phyloP scores from a whole-genome alignment of 2,888 invertebrate genomes.

The Pemphredon lugubris region DNA sequence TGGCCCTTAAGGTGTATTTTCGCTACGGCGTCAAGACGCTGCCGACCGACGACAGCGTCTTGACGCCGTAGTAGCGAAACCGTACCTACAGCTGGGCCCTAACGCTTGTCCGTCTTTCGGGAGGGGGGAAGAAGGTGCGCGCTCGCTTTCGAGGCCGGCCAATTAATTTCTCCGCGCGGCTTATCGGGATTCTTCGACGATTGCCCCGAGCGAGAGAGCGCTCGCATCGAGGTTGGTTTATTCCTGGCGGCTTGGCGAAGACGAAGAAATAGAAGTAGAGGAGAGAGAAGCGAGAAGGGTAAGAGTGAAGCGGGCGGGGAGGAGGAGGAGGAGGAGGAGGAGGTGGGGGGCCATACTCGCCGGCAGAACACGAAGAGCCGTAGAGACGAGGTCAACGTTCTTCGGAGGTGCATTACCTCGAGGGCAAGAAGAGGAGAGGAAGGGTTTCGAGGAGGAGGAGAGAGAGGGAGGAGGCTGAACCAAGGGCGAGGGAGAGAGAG shows the following conservation, averaged over 20 bases:
- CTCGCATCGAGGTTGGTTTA: constrained; percentile 67
- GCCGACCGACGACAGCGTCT: no score
- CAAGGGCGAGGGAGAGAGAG: constrained; percentile 31
- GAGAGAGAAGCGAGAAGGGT: constrained; percentile 28
- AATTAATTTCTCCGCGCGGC: constrained; percentile 76
- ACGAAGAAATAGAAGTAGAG: constrained; percentile 55
- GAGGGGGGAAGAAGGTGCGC: constrained; percentile 26
- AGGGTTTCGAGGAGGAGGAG: constrained; percentile 31
- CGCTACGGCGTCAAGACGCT: no score
- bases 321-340: constrained; percentile 3
- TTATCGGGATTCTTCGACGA: constrained; percentile 75
- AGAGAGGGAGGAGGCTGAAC: constrained; percentile 21
- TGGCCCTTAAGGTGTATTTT: no score
- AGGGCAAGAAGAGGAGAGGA: constrained; percentile 36
- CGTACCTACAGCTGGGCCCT: no score
- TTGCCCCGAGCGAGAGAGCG: constrained; percentile 66
- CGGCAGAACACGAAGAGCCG: constrained; percentile 56
- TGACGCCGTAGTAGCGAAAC: no score
- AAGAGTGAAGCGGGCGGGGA: constrained; percentile 8
- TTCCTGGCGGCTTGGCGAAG: constrained; percentile 67
- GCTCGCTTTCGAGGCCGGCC: constrained; percentile 63
- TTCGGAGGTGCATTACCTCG: constrained; percentile 78
- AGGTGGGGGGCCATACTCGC: constrained; percentile 42
- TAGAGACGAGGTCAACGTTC: constrained; percentile 75
- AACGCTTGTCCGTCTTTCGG: constrained; percentile 33